phyloP scores from a whole-genome alignment of 2,113 vertebrate species.

The Chaetodon auriga region DNA sequence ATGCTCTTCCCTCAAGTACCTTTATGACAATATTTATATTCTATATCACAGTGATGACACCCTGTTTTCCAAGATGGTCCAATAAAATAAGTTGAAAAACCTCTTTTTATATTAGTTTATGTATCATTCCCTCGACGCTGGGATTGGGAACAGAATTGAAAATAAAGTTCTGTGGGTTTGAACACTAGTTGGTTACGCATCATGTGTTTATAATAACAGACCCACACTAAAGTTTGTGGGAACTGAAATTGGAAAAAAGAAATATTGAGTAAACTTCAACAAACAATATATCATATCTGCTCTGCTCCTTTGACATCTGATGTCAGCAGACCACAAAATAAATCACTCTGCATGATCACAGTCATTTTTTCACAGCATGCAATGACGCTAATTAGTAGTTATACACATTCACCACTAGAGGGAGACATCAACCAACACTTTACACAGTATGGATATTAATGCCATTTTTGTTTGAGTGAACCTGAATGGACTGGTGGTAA shows the following conservation, averaged over 20 bases:
- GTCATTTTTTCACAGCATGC: neutral
- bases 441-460: neutral
- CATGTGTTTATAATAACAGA: neutral
- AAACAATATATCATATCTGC: neutral
- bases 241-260: neutral
- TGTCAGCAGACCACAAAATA: neutral
- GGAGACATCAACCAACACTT: constrained; percentile 46
- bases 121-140: neutral
- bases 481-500: constrained; percentile 12
- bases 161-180: neutral
- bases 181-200: neutral
- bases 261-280: neutral
- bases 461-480: constrained; percentile 14
- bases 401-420: constrained; percentile 63
- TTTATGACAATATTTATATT: neutral
- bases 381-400: neutral
- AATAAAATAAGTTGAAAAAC: no score
- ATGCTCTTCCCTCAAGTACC: neutral
- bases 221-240: neutral
- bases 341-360: neutral
- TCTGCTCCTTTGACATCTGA: neutral
- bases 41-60: neutral
- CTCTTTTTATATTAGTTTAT: no score
- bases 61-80: neutral
- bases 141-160: neutral